phyloP scores from a whole-genome alignment of 2,113 vertebrate species.

The Romanogobio albipinnatus region DNA sequence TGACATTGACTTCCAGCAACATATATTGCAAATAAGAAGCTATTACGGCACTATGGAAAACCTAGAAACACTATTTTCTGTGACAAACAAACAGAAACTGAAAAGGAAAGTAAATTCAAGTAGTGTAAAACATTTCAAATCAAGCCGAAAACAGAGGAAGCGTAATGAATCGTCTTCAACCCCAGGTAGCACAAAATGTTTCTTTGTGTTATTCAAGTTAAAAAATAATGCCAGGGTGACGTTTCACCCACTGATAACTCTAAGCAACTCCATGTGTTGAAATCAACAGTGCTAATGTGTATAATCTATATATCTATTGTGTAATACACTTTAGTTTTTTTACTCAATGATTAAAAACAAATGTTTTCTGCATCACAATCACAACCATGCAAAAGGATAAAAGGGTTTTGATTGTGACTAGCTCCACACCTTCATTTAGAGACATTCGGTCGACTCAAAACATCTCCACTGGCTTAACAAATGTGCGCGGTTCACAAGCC shows the following conservation, averaged over 20 bases:
- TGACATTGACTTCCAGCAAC: too few relatives aligned
- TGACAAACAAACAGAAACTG: neutral
- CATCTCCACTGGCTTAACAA: neutral
- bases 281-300: neutral
- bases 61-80: neutral
- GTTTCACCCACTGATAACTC: neutral
- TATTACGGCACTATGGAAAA: neutral
- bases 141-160: neutral
- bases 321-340: neutral
- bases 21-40: neutral
- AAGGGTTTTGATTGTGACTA: neutral
- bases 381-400: constrained; percentile 5
- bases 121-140: neutral
- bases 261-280: neutral
- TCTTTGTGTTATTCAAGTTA: neutral
- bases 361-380: neutral
- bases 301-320: neutral
- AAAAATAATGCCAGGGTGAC: neutral
- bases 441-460: neutral
- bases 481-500: constrained; percentile 46
- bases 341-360: neutral
- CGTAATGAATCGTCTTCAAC: neutral
- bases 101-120: neutral
- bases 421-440: neutral
- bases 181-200: too few relatives aligned